phyloP scores from a whole-genome alignment of 2,888 invertebrate genomes.

The Thereva nobilitata region DNA sequence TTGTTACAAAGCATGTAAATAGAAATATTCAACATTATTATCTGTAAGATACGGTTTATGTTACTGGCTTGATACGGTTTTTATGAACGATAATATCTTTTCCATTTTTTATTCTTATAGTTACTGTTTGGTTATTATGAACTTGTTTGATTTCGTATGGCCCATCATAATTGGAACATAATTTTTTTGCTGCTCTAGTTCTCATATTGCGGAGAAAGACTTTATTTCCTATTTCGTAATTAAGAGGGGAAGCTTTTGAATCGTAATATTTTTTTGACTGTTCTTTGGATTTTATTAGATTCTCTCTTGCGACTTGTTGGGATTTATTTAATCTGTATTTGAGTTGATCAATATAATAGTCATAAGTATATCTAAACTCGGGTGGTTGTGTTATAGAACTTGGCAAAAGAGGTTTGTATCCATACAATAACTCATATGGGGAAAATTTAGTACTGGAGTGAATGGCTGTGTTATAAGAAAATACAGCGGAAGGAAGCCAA shows the following conservation, averaged over 20 bases:
- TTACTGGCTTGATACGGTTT: background rate
- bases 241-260: background rate
- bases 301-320: background rate
- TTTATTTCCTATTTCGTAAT: conserved; percentile 8
- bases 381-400: conserved; percentile 13
- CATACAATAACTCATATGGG: conserved; percentile 35
- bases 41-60: no score
- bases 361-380: conserved; percentile 19
- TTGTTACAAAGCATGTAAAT: no score
- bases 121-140: conserved; percentile 9
- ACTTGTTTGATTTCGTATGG: conserved; percentile 1
- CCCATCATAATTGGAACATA: conserved; percentile 13
- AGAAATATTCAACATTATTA: no score
- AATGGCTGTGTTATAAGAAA: conserved; percentile 27
- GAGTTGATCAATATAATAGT: background rate
- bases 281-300: background rate
- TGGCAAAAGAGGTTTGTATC: conserved; percentile 34
- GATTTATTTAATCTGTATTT: conserved; percentile 3
- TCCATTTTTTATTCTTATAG: background rate
- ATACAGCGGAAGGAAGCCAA: conserved; percentile 15
- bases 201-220: background rate
- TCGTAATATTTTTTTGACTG: background rate
- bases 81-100: background rate
- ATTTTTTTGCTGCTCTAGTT: conserved; percentile 8
- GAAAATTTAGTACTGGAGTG: conserved; percentile 30